phyloP scores from a whole-genome alignment of 1,140 invertebrate species.

The Aricia agestis region DNA sequence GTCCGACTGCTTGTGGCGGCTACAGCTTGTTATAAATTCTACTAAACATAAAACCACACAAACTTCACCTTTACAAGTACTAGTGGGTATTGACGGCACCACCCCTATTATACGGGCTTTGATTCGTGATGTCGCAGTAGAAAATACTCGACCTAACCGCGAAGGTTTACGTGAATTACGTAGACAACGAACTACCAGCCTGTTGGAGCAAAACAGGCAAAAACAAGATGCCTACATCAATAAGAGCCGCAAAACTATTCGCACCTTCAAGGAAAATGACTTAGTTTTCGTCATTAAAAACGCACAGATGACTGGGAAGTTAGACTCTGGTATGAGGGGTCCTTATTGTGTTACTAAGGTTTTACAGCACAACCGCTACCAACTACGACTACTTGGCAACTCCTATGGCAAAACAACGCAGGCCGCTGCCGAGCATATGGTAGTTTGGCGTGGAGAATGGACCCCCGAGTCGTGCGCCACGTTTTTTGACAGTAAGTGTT shows the following conservation, averaged over 20 bases:
- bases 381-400: slow-evolving; percentile 21
- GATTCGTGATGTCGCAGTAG: slow-evolving; percentile 23
- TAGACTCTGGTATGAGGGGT: slow-evolving; percentile 32
- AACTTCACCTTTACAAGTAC: slow-evolving; percentile 9
- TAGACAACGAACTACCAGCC: background rate
- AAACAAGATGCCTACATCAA: slow-evolving; percentile 24
- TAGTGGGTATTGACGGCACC: slow-evolving; percentile 21
- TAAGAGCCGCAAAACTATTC: slow-evolving; percentile 7
- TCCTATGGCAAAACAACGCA: slow-evolving; percentile 26
- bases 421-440: slow-evolving; percentile 26
- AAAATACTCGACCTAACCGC: slow-evolving; percentile 18
- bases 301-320: slow-evolving; percentile 27
- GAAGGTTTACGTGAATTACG: slow-evolving; percentile 16
- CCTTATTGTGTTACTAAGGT: slow-evolving; percentile 27
- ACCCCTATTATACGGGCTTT: slow-evolving; percentile 18
- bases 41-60: slow-evolving; percentile 26
- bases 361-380: slow-evolving; percentile 21
- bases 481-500: slow-evolving; percentile 28
- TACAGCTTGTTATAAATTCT: slow-evolving; percentile 22
- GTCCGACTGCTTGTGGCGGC: slow-evolving; percentile 16
- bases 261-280: slow-evolving; percentile 14
- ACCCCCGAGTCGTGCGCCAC: slow-evolving; percentile 26
- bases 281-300: slow-evolving; percentile 31
- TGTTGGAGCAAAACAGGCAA: slow-evolving; percentile 16
- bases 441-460: slow-evolving; percentile 26